Evolutionary conservation across 2,113 vertebrate genomes (phyloP), one percentile per base, ranked within the genome.

Genomic region (Pterocles burchelli): DNA sequence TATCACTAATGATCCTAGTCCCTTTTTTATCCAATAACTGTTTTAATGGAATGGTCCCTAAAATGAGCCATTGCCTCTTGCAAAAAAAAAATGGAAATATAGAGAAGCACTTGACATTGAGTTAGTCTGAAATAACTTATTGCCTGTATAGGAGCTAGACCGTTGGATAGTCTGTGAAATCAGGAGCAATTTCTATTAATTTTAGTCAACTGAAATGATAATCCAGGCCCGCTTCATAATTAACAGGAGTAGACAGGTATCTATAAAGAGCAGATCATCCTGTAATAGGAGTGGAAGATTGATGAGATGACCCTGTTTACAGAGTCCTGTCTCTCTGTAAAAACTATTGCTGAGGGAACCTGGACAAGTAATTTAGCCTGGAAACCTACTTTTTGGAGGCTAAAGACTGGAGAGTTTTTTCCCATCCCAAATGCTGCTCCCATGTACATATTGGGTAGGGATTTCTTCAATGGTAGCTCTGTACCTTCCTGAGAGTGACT

Each of bases 361-460:
- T 46, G 41, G 29, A 38, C 19, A 94, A 41, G 29, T 13, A 46
- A 41, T 61, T 71, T 43, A 57, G 16, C 24, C 25, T 61, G 1
- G 49, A 72, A 81, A 59, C 14, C 3, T 10, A 15, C 5, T 2
- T 85, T 77, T 61, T n/a, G 22, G 36, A 48, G 17, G 8, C 8
- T 70, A 71, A 51, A 48, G 14, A 9, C 0, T 38, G 11, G 6
- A 4, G 22, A 68, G 9, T 41, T 73, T 48, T 11, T 43, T 91
- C 34, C 10, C 33, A 71, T 66, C 8, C n/a, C 2, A 51, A 82
- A 70, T 70, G 10, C 8, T 51, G 4, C 38, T 84, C 33, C 38
- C 24, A 33, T 1, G 6, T 48, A 9, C 0, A 5, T 31, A 21
- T 45, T 24, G 4, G 2, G 2, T 2, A 4, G 9, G 8, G 6